These are phyloP conservation scores for Megalops cyprinoides DNA, from an alignment of 2,797 vertebrate species.

Conservation along the genomic window DNA sequence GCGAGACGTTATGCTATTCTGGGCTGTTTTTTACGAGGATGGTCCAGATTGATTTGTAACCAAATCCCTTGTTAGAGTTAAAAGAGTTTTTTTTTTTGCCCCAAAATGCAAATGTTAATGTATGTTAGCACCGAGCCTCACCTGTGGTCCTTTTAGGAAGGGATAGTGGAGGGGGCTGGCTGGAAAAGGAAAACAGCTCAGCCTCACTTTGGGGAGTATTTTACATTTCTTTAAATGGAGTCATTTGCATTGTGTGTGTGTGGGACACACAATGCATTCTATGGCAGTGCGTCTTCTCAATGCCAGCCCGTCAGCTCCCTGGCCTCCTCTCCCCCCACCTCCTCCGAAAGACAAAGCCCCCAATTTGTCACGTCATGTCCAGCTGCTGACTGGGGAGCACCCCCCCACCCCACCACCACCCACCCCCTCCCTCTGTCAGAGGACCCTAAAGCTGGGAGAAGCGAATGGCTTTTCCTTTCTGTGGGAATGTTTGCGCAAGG, in stretches of 20 bases:
- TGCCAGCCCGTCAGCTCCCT: constrained; percentile 40
- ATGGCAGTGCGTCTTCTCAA: constrained; percentile 53
- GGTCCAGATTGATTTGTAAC: constrained; percentile 68
- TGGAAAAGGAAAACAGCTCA: background rate
- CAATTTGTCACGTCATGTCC: constrained; percentile 70
- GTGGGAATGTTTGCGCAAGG: constrained; percentile 67
- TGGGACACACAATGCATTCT: constrained; percentile 55
- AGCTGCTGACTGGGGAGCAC: constrained; percentile 58
- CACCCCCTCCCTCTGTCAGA: constrained; percentile 39
- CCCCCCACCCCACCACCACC: background rate
- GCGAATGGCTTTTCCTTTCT: constrained; percentile 62
- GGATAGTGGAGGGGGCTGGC: constrained; percentile 1
- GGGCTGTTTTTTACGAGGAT: constrained; percentile 65
- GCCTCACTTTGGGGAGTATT: constrained; percentile 46
- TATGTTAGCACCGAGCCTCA: constrained; percentile 34
- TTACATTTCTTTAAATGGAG: constrained; percentile 55
- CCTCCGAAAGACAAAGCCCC: constrained; percentile 60
- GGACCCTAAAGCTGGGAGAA: constrained; percentile 53
- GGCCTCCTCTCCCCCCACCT: constrained; percentile 30
- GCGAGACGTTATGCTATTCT: constrained; percentile 66
- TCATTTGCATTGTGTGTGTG: constrained; percentile 53
- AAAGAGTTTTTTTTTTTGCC: constrained; percentile 26
- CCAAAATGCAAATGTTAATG: background rate
- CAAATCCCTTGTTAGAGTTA: constrained; percentile 54
- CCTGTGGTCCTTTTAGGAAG: constrained; percentile 46